These are phyloP conservation scores for Nibea coibor DNA, from an alignment of 2,113 vertebrate species.

Conservation along the genomic window DNA sequence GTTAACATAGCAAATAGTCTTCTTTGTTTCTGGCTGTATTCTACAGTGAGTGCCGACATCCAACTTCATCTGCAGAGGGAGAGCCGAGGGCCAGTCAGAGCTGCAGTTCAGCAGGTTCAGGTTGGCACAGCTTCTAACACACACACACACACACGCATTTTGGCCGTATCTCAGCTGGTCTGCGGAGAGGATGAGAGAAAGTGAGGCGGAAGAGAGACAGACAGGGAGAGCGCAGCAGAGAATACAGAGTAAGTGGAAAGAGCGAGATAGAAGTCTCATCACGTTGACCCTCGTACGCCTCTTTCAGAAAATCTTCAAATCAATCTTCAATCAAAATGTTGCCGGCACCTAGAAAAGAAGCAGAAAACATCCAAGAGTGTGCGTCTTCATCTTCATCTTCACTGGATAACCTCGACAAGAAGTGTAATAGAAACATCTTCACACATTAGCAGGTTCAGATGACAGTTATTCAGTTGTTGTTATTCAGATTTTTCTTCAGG, in stretches of 20 bases:
- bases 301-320: neutral
- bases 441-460: no score
- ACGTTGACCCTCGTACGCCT: neutral
- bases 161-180: slow-evolving; percentile 32
- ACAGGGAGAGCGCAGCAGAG: slow-evolving; percentile 11
- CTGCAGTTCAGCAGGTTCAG: slow-evolving; percentile 53
- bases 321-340: neutral
- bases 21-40: neutral
- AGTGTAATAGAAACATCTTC: neutral
- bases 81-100: slow-evolving; percentile 6
- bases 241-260: slow-evolving; percentile 26
- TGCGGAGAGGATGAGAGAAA: slow-evolving; percentile 41
- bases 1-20: neutral
- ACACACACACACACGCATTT: slow-evolving; percentile 15
- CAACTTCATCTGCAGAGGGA: slow-evolving; percentile 30
- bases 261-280: neutral
- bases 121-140: slow-evolving; percentile 39
- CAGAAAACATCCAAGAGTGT: neutral
- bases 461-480: no score
- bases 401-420: neutral
- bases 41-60: neutral
- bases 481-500: neutral
- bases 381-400: neutral
- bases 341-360: neutral
- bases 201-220: slow-evolving; percentile 19